Evolutionary conservation across 2,113 vertebrate species (phyloP), one percentile per base, ranked within the genome.

Genomic region (Melanerpes formicivorus): DNA sequence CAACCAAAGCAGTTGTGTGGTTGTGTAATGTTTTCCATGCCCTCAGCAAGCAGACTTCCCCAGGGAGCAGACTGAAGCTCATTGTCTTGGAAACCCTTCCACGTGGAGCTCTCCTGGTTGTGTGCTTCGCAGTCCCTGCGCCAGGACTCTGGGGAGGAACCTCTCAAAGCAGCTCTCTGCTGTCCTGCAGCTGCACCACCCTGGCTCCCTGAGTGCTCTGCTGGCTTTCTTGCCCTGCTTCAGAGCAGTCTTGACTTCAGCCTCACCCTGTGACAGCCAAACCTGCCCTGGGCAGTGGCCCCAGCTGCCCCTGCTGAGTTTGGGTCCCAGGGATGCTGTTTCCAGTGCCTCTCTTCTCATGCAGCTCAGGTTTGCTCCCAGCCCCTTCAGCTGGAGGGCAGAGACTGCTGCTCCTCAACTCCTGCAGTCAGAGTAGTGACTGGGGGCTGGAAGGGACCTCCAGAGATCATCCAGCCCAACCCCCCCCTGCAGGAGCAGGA

Each of bases 341-440:
- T 26, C 3, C 0, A 22, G 17, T 5, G 48, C 22, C 8, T 25
- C 6, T n/a, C n/a, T 5, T 14, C 37, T 60, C 3, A 1, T 8
- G 11, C 23, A 13, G 25, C 21, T 58, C 25, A 2, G 2, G 29
- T 78, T 88, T 75, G 12, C 29, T 60, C 44, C 37, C 30, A 50
- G 50, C 5, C 10, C 66, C 72, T 54, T 66, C 52, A 30, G 40
- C 3, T 5, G 17, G 26, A 70, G 15, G 6, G 27, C 76, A 42
- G 30, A 56, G 44, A 5, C 15, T 22, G 18, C 48, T 62, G 3
- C 18, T 52, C 32, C 40, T 88, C 8, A 5, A 52, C 42, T 54
- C 64, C 21, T 21, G 11, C 21, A 50, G 48, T 21, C 48, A 50
- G 48, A 50, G 19, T 22, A 21, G 48, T 50, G 48, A 14, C 42